phyloP scores from a whole-genome alignment of 2,888 invertebrate genomes.

The Notocelia uddmanniana region DNA sequence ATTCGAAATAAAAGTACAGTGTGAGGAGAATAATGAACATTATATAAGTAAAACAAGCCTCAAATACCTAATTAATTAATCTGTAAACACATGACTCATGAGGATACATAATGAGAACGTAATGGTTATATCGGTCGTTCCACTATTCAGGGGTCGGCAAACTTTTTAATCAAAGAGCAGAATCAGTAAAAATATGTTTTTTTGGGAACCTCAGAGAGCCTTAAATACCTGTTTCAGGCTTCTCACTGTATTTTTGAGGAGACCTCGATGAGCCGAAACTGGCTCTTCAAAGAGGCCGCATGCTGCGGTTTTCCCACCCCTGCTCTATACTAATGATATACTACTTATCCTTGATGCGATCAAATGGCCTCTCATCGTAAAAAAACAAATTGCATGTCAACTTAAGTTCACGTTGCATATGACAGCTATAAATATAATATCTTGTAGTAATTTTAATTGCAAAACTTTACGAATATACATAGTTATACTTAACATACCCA shows the following conservation, averaged over 20 bases:
- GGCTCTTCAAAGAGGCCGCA: too few relatives aligned
- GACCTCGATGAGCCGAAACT: too few relatives aligned
- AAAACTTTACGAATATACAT: not conserved
- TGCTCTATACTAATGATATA: not conserved
- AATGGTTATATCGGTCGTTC: constrained; percentile 16
- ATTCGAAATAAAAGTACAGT: too few relatives aligned
- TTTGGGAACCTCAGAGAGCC: too few relatives aligned
- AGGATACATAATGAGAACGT: constrained; percentile 7
- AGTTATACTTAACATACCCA: not conserved
- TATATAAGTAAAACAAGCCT: not conserved
- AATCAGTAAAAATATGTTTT: too few relatives aligned
- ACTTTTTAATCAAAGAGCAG: too few relatives aligned
- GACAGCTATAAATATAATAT: not conserved
- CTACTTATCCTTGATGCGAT: not conserved
- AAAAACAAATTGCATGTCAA: not conserved
- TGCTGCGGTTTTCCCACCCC: too few relatives aligned
- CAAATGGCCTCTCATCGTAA: not conserved
- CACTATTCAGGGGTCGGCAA: too few relatives aligned
- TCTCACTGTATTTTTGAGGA: too few relatives aligned
- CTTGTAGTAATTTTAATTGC: not conserved
- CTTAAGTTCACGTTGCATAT: not conserved
- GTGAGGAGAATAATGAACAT: too few relatives aligned
- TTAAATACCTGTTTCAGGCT: too few relatives aligned
- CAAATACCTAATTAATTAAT: constrained; percentile 8
- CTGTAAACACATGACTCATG: constrained; percentile 14